phyloP scores from a whole-genome alignment of 2,113 vertebrate species.

The Neotoma lepida region DNA sequence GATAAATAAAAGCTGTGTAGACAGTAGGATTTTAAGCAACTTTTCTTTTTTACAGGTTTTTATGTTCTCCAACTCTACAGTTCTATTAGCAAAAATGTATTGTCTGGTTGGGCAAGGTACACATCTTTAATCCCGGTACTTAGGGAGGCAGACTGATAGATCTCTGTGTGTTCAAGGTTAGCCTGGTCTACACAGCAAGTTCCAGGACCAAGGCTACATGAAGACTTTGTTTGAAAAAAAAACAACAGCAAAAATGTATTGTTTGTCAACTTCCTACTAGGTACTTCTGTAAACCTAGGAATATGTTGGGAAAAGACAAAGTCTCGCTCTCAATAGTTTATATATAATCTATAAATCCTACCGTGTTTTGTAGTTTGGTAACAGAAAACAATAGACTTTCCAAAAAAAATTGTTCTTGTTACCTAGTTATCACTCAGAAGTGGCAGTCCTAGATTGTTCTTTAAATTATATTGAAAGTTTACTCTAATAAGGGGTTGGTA shows the following conservation, averaged over 20 bases:
- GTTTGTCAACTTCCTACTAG: neutral
- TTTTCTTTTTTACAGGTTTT: constrained; percentile 13
- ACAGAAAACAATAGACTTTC: neutral
- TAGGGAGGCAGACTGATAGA: neutral
- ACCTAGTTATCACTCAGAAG: neutral
- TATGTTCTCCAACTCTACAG: constrained; percentile 9
- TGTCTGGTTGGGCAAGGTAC: neutral
- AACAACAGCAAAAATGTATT: neutral
- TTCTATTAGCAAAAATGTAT: neutral
- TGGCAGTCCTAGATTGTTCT: neutral
- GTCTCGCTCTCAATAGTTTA: neutral
- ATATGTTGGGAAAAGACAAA: neutral
- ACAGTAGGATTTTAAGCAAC: neutral
- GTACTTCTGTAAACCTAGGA: neutral
- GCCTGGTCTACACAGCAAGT: neutral
- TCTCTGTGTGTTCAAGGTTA: neutral
- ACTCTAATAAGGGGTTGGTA: neutral
- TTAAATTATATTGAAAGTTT: neutral
- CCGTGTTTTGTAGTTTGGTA: neutral
- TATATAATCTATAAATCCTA: neutral
- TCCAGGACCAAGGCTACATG: neutral
- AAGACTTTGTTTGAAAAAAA: neutral
- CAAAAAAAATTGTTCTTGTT: neutral
- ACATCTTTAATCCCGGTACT: neutral
- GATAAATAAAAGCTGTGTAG: neutral